These are phyloP conservation scores for Fratercula arctica DNA, from an alignment of 2,797 vertebrate genomes.

Conservation along the genomic window DNA sequence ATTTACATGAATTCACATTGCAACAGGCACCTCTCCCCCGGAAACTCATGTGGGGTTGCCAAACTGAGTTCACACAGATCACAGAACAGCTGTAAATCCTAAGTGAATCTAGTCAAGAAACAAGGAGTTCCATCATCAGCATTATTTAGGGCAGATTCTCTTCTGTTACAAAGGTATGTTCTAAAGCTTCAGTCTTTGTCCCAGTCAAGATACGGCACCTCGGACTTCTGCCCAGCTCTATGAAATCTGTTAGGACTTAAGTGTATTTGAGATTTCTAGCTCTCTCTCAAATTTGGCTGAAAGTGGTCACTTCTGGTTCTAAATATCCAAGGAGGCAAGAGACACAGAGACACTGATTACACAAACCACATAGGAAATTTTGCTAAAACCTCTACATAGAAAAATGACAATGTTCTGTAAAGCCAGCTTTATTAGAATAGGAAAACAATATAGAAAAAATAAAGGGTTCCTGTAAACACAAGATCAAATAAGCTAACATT, in stretches of 20 bases:
- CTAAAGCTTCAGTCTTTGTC: neutral
- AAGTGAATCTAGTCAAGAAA: neutral
- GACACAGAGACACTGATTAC: neutral
- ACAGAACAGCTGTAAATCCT: neutral
- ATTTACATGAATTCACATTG: neutral
- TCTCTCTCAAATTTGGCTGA: neutral
- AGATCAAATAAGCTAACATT: neutral
- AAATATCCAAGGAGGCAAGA: neutral
- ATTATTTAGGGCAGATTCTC: neutral
- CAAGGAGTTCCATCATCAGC: neutral
- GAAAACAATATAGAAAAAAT: slow-evolving; percentile 50
- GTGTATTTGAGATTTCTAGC: neutral
- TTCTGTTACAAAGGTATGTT: neutral
- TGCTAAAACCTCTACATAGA: neutral
- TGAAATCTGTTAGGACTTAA: neutral
- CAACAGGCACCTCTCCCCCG: neutral
- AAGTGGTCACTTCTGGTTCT: neutral
- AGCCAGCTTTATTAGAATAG: slow-evolving; percentile 65
- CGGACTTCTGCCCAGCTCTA: neutral
- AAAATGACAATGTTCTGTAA: slow-evolving; percentile 17
- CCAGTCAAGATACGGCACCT: neutral
- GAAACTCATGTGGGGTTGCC: neutral
- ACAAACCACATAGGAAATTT: neutral
- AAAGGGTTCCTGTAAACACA: neutral
- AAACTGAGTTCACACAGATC: neutral